phyloP scores from a whole-genome alignment of 2,113 vertebrate genomes.

The Pituophis catenifer region DNA sequence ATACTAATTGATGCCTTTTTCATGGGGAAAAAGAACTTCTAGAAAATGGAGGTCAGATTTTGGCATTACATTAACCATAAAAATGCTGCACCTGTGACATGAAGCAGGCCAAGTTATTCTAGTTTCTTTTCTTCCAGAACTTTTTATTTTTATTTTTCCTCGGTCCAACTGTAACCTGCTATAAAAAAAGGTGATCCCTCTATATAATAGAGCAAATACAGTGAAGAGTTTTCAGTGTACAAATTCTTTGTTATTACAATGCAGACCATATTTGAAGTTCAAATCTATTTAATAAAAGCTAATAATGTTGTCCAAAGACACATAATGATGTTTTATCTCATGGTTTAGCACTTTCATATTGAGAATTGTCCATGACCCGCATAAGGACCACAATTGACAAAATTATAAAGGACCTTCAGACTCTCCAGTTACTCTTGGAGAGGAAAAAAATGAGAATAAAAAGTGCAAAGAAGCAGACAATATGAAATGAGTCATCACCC shows the following conservation, averaged over 20 bases:
- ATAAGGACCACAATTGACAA: background rate
- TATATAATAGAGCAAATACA: background rate
- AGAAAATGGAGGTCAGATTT: background rate
- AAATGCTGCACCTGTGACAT: background rate
- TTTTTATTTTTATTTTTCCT: background rate
- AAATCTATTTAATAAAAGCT: conserved; percentile 14
- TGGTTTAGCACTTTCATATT: conserved; percentile 26
- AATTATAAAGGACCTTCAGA: conserved; percentile 10
- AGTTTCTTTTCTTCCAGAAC: background rate
- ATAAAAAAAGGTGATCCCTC: background rate
- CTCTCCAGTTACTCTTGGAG: conserved; percentile 29
- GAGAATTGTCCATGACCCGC: background rate
- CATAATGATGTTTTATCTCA: conserved; percentile 32
- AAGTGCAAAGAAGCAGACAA: background rate
- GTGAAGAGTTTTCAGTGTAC: background rate
- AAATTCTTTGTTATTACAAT: background rate
- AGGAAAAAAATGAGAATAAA: background rate
- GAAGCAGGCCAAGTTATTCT: background rate
- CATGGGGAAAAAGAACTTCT: background rate
- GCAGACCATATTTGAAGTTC: background rate
- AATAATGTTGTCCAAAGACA: conserved; percentile 17
- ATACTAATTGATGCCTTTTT: background rate
- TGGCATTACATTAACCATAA: background rate
- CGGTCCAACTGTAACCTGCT: background rate
- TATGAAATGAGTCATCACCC: conserved; percentile 17